phyloP scores from a whole-genome alignment of 2,888 invertebrate species.

The Atethmia centrago region DNA sequence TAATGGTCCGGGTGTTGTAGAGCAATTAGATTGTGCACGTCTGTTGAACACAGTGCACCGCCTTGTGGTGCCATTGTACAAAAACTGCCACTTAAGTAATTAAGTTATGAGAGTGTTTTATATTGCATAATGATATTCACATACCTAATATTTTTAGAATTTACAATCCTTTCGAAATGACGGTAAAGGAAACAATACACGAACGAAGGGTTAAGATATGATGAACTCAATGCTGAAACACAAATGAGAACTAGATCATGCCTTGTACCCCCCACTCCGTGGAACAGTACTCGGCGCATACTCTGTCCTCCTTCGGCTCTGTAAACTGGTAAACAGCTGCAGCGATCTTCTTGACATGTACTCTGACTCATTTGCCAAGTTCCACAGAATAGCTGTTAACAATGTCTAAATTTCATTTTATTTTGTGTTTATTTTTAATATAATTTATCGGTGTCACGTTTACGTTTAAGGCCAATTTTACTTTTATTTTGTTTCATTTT shows the following conservation, averaged over 20 bases:
- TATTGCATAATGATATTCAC: background rate
- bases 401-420: no score
- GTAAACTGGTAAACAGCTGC: no score
- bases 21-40: constrained; percentile 21
- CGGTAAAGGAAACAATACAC: background rate
- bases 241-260: background rate
- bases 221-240: background rate
- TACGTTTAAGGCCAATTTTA: no score
- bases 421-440: no score
- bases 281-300: no score
- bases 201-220: background rate
- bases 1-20: constrained; percentile 2
- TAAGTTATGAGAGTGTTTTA: background rate
- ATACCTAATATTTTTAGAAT: background rate
- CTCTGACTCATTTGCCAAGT: no score
- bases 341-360: no score
- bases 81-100: background rate
- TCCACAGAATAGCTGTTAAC: no score
- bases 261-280: no score
- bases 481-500: no score
- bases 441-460: no score
- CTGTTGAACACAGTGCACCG: background rate
- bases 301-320: no score
- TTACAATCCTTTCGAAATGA: background rate
- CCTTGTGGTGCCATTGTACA: background rate